Base-by-base conservation (phyloP, 2,797 vertebrate species). In the Tenualosa ilisha region DNA sequence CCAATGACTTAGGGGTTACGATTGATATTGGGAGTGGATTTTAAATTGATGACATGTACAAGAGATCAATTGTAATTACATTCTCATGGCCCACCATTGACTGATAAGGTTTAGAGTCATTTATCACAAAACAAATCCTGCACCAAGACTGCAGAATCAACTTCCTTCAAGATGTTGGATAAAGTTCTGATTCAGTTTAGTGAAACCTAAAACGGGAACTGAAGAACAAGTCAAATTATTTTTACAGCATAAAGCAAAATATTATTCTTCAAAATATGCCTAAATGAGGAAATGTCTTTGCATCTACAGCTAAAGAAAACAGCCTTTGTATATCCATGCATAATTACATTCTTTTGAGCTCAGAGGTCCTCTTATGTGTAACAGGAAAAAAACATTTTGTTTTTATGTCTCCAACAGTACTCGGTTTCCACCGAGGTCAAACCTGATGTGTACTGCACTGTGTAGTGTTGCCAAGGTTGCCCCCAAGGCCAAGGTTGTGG, bases 31-130 rank as follows among this genome's bases (percentile, higher is more conserved):
- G 72, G 72, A 79, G 72, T 79, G 40, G 72, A 79, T 79, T 79
- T 79, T 43, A 79, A 79, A 79, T 79, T 46, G 72, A 79, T 79
- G 72, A 46, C 72, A 79, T 46, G 40, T 79, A 79, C 72, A 79
- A 79, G 72, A 79, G 72, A 79, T 79, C 72, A 79, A 79, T 79
- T 79, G 72, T 79, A 79, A 79, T 79, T 79, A 79, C 72, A 79
- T 79, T 79, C 72, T 46, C 40, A 79, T 79, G 40, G 72, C 40
- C 72, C 46, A 79, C 40, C 72, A 79, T 79, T 79, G 72, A 79
- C 72, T 79, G 72, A 79, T 79, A 79, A 79, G 72, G 72, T 79
- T 79, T 79, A 6, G 72, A 79, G 72, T 79, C 72, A 79, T 79
- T 79, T 79, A 79, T 79, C 72, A 79, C 72, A 43, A 79, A 79